phyloP scores from a whole-genome alignment of 2,888 invertebrate genomes.

The Caenorhabditis sulstoni region DNA sequence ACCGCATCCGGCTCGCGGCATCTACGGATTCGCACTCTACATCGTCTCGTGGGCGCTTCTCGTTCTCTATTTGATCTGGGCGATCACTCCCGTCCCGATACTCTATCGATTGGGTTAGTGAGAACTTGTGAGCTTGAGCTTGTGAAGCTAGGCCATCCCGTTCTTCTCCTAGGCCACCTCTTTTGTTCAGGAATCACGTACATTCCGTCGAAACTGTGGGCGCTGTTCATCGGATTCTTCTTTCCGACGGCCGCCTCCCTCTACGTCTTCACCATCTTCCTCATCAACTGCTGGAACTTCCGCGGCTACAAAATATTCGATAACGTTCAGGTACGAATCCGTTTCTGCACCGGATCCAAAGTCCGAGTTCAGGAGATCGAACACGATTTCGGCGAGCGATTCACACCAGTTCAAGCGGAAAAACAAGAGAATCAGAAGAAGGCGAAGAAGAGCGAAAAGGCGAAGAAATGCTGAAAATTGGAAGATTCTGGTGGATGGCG shows the following conservation, averaged over 20 bases:
- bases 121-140: background rate
- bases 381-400: slow-evolving; percentile 66
- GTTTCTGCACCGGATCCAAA: background rate
- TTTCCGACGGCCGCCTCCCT: slow-evolving; percentile 58
- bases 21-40: slow-evolving; percentile 70
- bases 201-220: slow-evolving; percentile 79
- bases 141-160: too few relatives aligned
- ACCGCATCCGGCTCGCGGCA: slow-evolving; percentile 70
- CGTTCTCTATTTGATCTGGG: slow-evolving; percentile 89
- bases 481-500: background rate
- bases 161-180: too few relatives aligned
- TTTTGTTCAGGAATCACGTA: slow-evolving; percentile 72
- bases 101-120: slow-evolving; percentile 84
- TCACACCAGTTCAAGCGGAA: slow-evolving; percentile 22
- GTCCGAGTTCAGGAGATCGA: slow-evolving; percentile 45
- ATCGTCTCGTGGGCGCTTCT: slow-evolving; percentile 77
- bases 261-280: slow-evolving; percentile 69
- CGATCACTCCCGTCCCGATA: slow-evolving; percentile 87
- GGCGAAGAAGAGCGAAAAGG: slow-evolving; percentile 1
- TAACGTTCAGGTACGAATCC: slow-evolving; percentile 56
- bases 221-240: slow-evolving; percentile 69
- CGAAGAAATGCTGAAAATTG: slow-evolving; percentile 26
- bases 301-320: slow-evolving; percentile 72
- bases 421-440: slow-evolving; percentile 11
- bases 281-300: slow-evolving; percentile 72